These are phyloP conservation scores for Calameuta idolon DNA, from an alignment of 2,888 invertebrate genomes.

Conservation along the genomic window DNA sequence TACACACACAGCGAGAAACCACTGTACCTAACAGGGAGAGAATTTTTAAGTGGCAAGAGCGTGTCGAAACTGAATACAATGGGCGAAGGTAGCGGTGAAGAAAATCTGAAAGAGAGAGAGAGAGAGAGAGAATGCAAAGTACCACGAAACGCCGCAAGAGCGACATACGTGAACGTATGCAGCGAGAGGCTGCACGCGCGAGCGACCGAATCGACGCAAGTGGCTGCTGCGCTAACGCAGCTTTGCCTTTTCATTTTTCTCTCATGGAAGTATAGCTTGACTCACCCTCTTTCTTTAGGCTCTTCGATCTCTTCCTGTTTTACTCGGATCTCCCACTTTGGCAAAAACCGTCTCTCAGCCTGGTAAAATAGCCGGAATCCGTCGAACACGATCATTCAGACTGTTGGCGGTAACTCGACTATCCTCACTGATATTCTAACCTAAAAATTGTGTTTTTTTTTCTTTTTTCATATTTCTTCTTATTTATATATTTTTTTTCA, in stretches of 20 bases:
- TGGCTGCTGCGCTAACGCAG: neutral
- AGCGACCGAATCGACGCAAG: constrained; percentile 17
- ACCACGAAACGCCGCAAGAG: neutral
- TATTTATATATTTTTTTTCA: neutral
- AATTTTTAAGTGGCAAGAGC: constrained; percentile 33
- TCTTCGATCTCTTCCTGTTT: neutral
- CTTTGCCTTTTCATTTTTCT: neutral
- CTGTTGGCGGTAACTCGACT: neutral
- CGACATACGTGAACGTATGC: neutral
- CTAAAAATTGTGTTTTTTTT: neutral
- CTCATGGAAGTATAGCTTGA: constrained; percentile 12
- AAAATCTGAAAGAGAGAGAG: constrained; percentile 15
- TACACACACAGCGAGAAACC: neutral
- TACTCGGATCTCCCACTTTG: neutral
- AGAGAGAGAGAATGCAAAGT: constrained; percentile 7
- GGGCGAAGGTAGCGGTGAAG: constrained; percentile 20
- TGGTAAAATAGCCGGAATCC: neutral
- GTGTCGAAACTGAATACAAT: constrained; percentile 29
- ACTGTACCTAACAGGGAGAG: constrained; percentile 25
- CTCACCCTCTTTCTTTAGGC: neutral
- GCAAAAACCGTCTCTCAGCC: neutral
- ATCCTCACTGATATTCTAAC: neutral
- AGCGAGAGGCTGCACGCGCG: constrained; percentile 6
- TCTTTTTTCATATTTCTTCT: neutral
- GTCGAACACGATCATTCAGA: neutral